A percentile compares a stretch with the other conserved stretches of the same genome.
phyloP scores from a whole-genome alignment of 2,113 vertebrate species.

The Pedionomus torquatus region DNA sequence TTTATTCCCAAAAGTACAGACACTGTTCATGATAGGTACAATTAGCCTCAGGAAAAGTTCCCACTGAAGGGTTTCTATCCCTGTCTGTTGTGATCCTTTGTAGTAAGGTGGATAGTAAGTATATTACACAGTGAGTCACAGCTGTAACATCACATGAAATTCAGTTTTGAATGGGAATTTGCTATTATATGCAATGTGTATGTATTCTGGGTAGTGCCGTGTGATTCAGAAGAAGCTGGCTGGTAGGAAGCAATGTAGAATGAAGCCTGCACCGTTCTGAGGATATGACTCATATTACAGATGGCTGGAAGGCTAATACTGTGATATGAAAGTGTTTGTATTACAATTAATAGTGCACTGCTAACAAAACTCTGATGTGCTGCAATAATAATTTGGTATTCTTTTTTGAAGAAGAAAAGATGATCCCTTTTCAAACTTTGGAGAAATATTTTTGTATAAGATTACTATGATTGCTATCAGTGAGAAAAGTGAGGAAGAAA shows the following conservation, averaged over 20 bases:
- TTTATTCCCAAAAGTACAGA: not conserved
- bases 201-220: not conserved
- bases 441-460: not conserved
- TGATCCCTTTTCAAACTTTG: not conserved
- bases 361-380: not conserved
- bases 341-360: not conserved
- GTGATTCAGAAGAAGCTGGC: not conserved
- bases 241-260: not conserved
- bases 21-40: not conserved
- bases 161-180: not conserved
- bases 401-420: not conserved
- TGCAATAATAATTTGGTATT: not conserved
- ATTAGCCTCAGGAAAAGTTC: not conserved
- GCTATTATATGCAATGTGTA: not conserved
- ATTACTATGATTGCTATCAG: not conserved
- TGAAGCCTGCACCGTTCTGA: not conserved
- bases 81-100: not conserved
- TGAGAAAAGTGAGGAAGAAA: not conserved
- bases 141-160: not conserved
- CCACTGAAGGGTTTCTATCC: not conserved
- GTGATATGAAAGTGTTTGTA: not conserved
- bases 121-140: not conserved
- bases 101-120: not conserved
- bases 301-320: not conserved
- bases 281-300: not conserved